phyloP scores from a whole-genome alignment of 2,888 invertebrate genomes.

The Cataglyphis albicans region DNA sequence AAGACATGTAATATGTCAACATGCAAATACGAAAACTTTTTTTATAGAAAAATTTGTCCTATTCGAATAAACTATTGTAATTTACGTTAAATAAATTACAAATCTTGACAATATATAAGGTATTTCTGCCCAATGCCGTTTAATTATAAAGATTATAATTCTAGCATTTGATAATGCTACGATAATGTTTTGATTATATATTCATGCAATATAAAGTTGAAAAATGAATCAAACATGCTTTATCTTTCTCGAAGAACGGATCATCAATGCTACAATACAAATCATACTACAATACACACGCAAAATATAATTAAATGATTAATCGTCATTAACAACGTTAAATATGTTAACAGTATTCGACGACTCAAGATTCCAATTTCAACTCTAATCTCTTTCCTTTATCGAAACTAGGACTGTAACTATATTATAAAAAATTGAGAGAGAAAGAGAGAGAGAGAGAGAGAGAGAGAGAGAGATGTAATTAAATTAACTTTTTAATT shows the following conservation, averaged over 20 bases:
- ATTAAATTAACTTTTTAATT: not conserved
- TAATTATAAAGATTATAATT: not conserved
- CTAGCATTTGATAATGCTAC: not conserved
- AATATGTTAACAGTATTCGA: not conserved
- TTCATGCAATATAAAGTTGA: not conserved
- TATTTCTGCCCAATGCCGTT: not conserved
- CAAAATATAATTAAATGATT: not conserved
- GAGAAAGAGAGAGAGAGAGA: not conserved
- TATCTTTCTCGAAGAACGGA: too few relatives aligned
- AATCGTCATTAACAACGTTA: not conserved
- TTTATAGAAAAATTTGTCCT: constrained; percentile 3
- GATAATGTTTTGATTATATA: not conserved
- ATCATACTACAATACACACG: too few relatives aligned
- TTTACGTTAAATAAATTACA: not conserved
- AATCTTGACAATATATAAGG: not conserved
- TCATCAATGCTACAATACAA: too few relatives aligned
- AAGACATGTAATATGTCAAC: not conserved
- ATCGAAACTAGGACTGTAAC: not conserved
- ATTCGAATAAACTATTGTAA: not conserved
- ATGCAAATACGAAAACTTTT: not conserved
- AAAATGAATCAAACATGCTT: not conserved
- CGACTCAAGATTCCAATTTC: not conserved
- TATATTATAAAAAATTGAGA: not conserved
- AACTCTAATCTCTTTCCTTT: not conserved
- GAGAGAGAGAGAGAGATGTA: not conserved